Evolutionary conservation across 1,140 invertebrate species (phyloP).

Genomic region (Bombus haemorrhoidalis): DNA sequence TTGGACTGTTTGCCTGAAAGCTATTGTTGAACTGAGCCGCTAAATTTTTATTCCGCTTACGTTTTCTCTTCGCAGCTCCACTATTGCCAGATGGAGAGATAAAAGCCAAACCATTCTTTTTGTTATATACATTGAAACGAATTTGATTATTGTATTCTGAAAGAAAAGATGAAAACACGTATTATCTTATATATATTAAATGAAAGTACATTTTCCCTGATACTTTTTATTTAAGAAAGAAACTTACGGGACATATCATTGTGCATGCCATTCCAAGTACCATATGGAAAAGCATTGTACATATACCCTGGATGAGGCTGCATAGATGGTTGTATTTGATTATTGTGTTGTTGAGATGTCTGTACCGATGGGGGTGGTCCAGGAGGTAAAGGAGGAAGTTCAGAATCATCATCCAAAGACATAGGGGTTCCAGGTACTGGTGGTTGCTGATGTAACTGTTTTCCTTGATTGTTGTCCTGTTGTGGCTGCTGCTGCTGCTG

Average conservation of each 20-base stretch:
- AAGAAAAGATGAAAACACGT: constrained; percentile 46
- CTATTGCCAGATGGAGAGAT: constrained; percentile 81
- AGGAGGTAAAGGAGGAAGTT: constrained; percentile 80
- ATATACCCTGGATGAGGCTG: constrained; percentile 77
- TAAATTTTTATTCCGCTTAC: constrained; percentile 87
- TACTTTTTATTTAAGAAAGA: neutral
- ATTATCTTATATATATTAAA: neutral
- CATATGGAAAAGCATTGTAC: constrained; percentile 74
- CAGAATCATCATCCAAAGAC: constrained; percentile 79
- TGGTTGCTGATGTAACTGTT: constrained; percentile 74
- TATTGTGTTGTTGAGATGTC: constrained; percentile 78
- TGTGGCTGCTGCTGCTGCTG: constrained; percentile 67
- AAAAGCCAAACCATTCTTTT: constrained; percentile 82
- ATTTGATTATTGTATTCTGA: constrained; percentile 82
- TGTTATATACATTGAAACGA: constrained; percentile 85
- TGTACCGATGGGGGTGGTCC: constrained; percentile 81
- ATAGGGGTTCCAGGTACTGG: constrained; percentile 77
- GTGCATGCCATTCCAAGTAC: constrained; percentile 75
- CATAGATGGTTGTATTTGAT: constrained; percentile 72
- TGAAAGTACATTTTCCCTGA: neutral
- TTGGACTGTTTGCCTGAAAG: constrained; percentile 78
- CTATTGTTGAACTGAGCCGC: constrained; percentile 83
- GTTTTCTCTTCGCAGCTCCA: constrained; percentile 88
- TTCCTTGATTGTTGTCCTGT: constrained; percentile 71
- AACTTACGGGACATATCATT: constrained; percentile 76